Conservation (phyloP, 2,888 invertebrate species). For the Brenthis ino region DNA sequence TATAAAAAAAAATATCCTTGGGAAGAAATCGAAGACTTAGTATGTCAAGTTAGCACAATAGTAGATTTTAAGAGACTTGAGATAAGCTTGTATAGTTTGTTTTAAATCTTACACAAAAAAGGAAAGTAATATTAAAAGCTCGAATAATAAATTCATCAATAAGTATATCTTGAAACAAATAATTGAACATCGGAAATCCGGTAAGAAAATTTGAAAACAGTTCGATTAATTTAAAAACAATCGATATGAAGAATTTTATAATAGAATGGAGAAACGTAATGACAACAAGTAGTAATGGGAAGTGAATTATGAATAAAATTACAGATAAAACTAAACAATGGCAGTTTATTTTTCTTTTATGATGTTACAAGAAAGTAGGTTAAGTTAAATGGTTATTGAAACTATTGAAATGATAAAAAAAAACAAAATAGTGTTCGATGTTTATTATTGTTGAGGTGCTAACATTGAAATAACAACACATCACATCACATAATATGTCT, state of each 20-base stretch:
- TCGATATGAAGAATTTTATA: conserved; percentile 28
- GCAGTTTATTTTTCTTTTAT: not conserved
- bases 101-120: no score
- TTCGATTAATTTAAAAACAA: conserved; percentile 13
- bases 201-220: conserved; percentile 9
- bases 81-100: no score
- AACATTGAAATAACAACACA: no score
- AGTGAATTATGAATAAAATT: conserved; percentile 14
- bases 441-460: not conserved
- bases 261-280: conserved; percentile 32
- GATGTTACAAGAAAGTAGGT: conserved; percentile 8
- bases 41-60: no score
- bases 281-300: conserved; percentile 34
- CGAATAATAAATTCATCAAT: no score
- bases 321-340: conserved; percentile 3
- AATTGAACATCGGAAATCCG: not conserved
- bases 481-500: no score
- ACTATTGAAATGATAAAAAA: not conserved
- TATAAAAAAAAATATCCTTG: no score
- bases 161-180: no score
- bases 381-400: not conserved
- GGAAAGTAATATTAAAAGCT: no score
- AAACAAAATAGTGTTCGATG: not conserved
- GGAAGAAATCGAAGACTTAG: no score
- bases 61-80: no score